These are phyloP conservation scores for Eupsilia transversa DNA, from an alignment of 2,888 invertebrate species.

Conservation along the genomic window DNA sequence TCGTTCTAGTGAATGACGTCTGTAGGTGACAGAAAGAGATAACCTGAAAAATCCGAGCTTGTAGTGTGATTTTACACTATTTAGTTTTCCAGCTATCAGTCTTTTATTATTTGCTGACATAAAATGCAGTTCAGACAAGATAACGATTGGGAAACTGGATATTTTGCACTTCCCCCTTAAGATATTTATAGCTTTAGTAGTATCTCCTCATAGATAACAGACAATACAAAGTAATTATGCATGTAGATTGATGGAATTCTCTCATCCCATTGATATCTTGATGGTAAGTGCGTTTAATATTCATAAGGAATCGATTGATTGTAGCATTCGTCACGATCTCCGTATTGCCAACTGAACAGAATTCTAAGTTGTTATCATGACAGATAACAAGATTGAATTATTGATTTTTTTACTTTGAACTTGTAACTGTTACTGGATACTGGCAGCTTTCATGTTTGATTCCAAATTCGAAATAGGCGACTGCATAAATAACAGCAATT, in stretches of 20 bases:
- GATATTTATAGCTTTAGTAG: no score
- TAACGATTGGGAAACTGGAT: not conserved
- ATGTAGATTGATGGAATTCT: constrained; percentile 49
- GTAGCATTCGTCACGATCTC: constrained; percentile 44
- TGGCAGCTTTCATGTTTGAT: not conserved
- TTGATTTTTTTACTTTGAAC: not conserved
- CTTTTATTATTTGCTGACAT: not conserved
- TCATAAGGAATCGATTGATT: constrained; percentile 59
- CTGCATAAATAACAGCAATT: no score
- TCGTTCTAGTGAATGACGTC: not conserved
- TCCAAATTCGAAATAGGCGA: not conserved
- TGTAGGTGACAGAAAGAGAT: no score
- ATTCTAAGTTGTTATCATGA: constrained; percentile 18
- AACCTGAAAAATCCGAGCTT: not conserved
- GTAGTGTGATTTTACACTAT: no score
- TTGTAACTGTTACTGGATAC: not conserved
- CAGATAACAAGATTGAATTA: constrained; percentile 10
- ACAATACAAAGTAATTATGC: constrained; percentile 50
- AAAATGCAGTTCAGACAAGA: not conserved
- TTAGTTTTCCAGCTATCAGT: not conserved
- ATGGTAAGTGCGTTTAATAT: constrained; percentile 57
- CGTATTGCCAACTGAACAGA: constrained; percentile 19
- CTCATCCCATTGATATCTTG: constrained; percentile 45
- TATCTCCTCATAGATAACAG: not conserved
- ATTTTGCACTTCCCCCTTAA: not conserved